Base-by-base conservation (phyloP, 2,113 vertebrate species). In the Bubalus kerabau region DNA sequence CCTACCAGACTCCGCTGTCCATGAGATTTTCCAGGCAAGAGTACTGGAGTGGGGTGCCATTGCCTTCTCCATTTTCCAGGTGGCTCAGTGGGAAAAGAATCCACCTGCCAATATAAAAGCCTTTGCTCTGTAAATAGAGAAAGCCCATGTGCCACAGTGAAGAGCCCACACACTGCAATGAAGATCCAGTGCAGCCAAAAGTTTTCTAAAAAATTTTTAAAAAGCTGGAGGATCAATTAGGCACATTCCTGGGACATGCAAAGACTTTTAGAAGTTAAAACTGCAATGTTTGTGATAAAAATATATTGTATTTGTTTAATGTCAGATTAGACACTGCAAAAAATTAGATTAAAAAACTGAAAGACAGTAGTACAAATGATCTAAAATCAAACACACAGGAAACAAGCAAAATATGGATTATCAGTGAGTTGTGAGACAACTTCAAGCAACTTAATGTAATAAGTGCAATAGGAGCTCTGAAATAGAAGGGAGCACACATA, bases 261-360 rank as follows among this genome's bases (percentile, higher is more conserved):
- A 50, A 62, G 7, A 32, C n/a, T 48, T 43, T 95, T 52, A 81
- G 71, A 90, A 50, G 7, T 64, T 64, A 88, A 95, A 95, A 91
- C 43, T 50, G 30, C 60, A 14, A 57, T 85, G 3, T 59, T 24
- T 62, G 2, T 62, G 43, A 28, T 54, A 82, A 81, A 85, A 84
- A 88, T 74, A 7, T 1, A 80, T 36, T 81, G 19, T 28, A 21
- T 87, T 60, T 85, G 43, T 21, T 87, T 62, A 93, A 40, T 36
- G 3, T 86, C 48, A 85, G 52, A 56, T 57, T 86, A 78, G 32
- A 56, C 21, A 48, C 57, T 71, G 48, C 32, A 82, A 59, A 81
- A 60, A 26, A 71, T 46, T 88, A 60, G n/a, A 86, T 85, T 50
- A 82, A 76, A 74, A 19, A 36, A 28, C 30, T 82, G 15, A 50